Percentiles rank a stretch among this genome's conserved stretches.
phyloP scores from a whole-genome alignment of 2,888 invertebrate genomes.

The Andrena haemorrhoa region DNA sequence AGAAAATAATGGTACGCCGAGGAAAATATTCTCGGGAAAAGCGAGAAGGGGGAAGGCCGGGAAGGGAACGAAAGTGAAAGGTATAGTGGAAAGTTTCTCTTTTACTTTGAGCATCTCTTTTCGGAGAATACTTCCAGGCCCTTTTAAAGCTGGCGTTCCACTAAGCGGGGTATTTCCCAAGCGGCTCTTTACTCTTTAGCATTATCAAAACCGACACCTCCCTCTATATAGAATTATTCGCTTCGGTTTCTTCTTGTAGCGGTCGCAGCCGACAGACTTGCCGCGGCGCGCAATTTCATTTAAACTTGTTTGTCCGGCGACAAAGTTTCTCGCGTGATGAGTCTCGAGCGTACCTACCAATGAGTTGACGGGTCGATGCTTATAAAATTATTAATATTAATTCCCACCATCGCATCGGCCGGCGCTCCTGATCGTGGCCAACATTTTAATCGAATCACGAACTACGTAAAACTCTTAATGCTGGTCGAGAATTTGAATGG shows the following conservation, averaged over 20 bases:
- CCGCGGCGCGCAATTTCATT: constrained; percentile 77
- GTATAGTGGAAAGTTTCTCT: constrained; percentile 7
- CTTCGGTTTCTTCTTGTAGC: constrained; percentile 31
- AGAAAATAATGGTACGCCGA: neutral
- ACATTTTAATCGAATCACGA: constrained; percentile 57
- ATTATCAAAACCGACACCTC: constrained; percentile 15
- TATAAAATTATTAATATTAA: constrained; percentile 67
- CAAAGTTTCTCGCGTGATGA: constrained; percentile 68
- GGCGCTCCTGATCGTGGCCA: constrained; percentile 16
- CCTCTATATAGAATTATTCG: constrained; percentile 23
- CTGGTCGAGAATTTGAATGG: neutral
- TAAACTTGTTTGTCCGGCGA: constrained; percentile 74
- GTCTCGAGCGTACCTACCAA: constrained; percentile 55
- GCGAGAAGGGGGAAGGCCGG: neutral
- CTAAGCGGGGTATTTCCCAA: constrained; percentile 25
- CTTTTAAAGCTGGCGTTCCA: constrained; percentile 17
- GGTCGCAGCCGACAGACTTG: constrained; percentile 2
- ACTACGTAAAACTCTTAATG: constrained; percentile 17
- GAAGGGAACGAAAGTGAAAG: neutral
- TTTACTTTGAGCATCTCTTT: neutral
- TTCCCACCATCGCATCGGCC: constrained; percentile 47
- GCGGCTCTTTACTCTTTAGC: constrained; percentile 46
- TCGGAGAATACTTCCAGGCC: constrained; percentile 13
- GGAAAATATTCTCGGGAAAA: neutral
- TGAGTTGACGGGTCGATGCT: constrained; percentile 26